phyloP scores from a whole-genome alignment of 2,113 vertebrate genomes.

The Otocyon megalotis region DNA sequence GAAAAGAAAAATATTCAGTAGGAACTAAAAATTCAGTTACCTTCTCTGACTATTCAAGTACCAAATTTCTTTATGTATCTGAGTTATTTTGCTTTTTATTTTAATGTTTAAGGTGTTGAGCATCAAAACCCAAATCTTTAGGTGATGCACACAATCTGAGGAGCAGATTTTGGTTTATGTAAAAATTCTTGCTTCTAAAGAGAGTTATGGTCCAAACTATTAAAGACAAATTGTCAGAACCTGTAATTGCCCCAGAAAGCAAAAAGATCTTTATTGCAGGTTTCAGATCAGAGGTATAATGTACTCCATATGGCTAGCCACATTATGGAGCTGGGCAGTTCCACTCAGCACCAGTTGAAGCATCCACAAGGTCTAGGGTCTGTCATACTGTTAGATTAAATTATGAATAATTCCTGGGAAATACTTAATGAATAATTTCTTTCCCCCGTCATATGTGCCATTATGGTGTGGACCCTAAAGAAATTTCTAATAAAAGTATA shows the following conservation, averaged over 20 bases:
- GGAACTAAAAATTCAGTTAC: conserved; percentile 24
- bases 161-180: neutral
- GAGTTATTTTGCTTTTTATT: neutral
- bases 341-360: neutral
- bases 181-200: conserved; percentile 30
- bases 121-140: neutral
- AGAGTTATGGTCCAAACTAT: neutral
- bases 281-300: conserved; percentile 13
- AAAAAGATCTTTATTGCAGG: neutral
- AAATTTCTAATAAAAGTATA: conserved; percentile 72
- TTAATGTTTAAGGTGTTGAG: neutral
- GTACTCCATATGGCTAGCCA: conserved; percentile 24
- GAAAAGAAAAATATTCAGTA: neutral
- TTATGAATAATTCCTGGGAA: conserved; percentile 74
- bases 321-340: neutral
- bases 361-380: conserved; percentile 39
- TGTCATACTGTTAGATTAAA: conserved; percentile 54
- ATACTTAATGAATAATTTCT: conserved; percentile 70
- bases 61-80: neutral
- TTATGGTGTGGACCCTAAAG: conserved; percentile 54
- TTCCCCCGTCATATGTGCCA: neutral
- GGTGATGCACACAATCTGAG: neutral
- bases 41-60: neutral
- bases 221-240: conserved; percentile 31
- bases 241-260: conserved; percentile 38